Evolutionary conservation across 2,888 invertebrate genomes (phyloP), one percentile per base, ranked within the genome.

Genomic region (Apamea crenata): DNA sequence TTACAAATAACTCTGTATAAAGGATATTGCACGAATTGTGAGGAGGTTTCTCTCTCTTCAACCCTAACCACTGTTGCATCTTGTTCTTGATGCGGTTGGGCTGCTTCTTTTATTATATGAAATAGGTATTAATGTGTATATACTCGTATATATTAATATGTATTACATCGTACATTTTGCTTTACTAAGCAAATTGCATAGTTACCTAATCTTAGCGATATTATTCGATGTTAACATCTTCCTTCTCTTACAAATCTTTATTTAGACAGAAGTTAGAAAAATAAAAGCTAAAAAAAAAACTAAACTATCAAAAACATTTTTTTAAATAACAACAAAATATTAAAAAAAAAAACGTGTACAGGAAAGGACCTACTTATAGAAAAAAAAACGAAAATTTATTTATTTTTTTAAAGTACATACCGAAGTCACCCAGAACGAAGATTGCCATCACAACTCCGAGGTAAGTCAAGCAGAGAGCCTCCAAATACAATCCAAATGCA

Each of bases 401-500:
- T n/a, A n/a, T n/a, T n/a, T n/a, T n/a, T n/a, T n/a, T n/a, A 50
- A 44, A 21, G 21, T 77, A 92, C 97, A 96, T 94, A 98, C 98
- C 97, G 83, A 97, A 96, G 88, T 97, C 96, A 50, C 97, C 89
- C 0, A 97, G 76, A n/a, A 98, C 96, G 90, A 98, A 98, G 69
- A 97, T 97, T 78, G 97, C 97, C 47, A 98, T 97, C 3, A 98
- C 97, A 2, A 97, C 92, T 1, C 97, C 97, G 18, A 98, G 96
- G 91, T 98, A 98, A 2, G 97, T 82, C 18, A 98, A 97, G 87
- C 98, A 98, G 18, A 98, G 93, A 80, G 97, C 96, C 91, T 99
- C 99, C 84, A 99, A 95, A 92, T 98, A 97, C 47, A 99, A 94
- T 3, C 98, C 98, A 82, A 99, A 98, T 87, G 98, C 98, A 0